phyloP scores from a whole-genome alignment of 2,888 invertebrate species.

The Torymus texanus region DNA sequence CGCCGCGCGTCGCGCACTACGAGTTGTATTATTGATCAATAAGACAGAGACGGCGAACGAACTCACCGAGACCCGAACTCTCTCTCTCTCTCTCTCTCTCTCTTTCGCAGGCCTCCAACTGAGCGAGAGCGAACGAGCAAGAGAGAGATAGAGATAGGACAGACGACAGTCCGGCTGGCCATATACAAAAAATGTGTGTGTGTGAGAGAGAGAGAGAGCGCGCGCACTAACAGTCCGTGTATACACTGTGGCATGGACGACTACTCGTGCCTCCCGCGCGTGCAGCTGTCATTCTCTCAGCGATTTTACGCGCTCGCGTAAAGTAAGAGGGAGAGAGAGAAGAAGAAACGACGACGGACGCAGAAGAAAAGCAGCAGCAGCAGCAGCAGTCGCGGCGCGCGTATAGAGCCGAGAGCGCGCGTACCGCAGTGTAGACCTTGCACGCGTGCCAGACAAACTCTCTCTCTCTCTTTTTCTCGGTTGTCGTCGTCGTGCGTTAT shows the following conservation, averaged over 20 bases:
- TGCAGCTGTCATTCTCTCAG: slow-evolving; percentile 71
- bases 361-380: no score
- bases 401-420: no score
- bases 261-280: slow-evolving; percentile 68
- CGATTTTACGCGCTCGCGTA: slow-evolving; percentile 66
- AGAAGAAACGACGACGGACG: no score
- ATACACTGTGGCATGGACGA: slow-evolving; percentile 67
- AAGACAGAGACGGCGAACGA: slow-evolving; percentile 58
- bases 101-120: not conserved
- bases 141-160: not conserved
- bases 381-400: no score
- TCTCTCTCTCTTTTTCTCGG: no score
- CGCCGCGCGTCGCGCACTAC: slow-evolving; percentile 66
- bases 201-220: slow-evolving; percentile 49
- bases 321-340: slow-evolving; percentile 29
- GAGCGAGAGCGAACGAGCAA: not conserved
- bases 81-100: no score
- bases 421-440: no score
- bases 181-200: not conserved
- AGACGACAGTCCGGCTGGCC: no score
- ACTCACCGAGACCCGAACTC: not conserved
- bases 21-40: slow-evolving; percentile 72
- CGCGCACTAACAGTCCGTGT: not conserved
- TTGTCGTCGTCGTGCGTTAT: no score
- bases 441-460: no score